Conservation (phyloP, 2,797 vertebrate species). For the Tinamus major region DNA sequence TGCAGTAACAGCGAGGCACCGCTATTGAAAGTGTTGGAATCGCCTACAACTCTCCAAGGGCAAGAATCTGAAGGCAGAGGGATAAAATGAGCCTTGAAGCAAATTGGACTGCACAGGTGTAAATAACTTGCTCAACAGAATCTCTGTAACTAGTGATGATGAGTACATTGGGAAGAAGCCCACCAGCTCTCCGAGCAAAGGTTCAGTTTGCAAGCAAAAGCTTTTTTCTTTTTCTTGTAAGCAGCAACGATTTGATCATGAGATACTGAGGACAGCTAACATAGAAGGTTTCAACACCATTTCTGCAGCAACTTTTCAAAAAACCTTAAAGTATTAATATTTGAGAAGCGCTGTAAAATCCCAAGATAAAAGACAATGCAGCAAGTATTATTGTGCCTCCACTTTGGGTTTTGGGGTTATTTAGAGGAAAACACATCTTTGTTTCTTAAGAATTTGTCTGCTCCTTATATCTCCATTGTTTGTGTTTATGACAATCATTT, state of each 20-base stretch:
- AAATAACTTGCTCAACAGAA: constrained; percentile 35
- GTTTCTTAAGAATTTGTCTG: constrained; percentile 76
- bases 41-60: constrained; percentile 16
- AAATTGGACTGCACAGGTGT: constrained; percentile 46
- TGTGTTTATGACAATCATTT: constrained; percentile 71
- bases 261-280: constrained; percentile 44
- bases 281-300: constrained; percentile 51
- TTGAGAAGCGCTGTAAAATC: constrained; percentile 53
- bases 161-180: background rate
- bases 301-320: constrained; percentile 46
- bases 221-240: background rate
- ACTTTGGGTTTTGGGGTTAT: constrained; percentile 57
- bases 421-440: constrained; percentile 75
- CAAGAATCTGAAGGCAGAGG: constrained; percentile 33
- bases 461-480: constrained; percentile 66
- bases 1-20: background rate
- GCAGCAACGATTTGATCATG: constrained; percentile 8
- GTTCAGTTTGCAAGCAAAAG: constrained; percentile 7
- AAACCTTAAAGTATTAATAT: constrained; percentile 32
- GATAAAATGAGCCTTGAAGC: constrained; percentile 37
- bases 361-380: constrained; percentile 48
- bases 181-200: background rate
- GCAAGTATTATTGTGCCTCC: constrained; percentile 49
- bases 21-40: background rate
- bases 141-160: background rate